Evolutionary conservation across 2,113 vertebrate species (phyloP).

Genomic region (Pterocles orientalis): DNA sequence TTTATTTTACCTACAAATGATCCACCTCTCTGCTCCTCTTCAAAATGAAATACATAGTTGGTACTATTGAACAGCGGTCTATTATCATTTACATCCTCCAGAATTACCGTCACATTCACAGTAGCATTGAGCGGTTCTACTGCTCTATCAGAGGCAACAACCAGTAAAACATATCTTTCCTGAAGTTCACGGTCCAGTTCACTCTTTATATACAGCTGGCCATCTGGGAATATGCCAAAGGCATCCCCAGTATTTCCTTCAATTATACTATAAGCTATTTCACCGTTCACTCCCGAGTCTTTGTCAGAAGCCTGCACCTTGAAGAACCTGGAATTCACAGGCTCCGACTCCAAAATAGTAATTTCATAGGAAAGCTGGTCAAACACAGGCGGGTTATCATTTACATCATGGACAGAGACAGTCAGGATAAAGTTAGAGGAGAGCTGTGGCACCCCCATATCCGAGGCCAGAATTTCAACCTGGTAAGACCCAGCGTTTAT

Average conservation of each 20-base stretch:
- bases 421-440: constrained; percentile 88
- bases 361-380: constrained; percentile 97
- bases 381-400: constrained; percentile 94
- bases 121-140: constrained; percentile 90
- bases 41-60: constrained; percentile 94
- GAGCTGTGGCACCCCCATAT: constrained; percentile 89
- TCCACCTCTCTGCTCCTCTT: constrained; percentile 91
- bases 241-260: constrained; percentile 89
- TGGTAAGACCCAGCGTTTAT: constrained; percentile 90
- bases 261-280: constrained; percentile 90
- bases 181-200: constrained; percentile 95
- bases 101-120: constrained; percentile 89
- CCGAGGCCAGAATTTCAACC: constrained; percentile 88
- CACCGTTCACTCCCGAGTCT: constrained; percentile 93
- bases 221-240: constrained; percentile 97
- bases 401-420: constrained; percentile 93
- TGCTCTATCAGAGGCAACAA: constrained; percentile 89
- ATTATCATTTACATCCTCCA: constrained; percentile 97
- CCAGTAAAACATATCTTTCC: constrained; percentile 86
- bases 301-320: constrained; percentile 92
- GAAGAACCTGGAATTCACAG: constrained; percentile 96
- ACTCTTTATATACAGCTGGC: constrained; percentile 93
- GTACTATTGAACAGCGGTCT: constrained; percentile 96
- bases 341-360: constrained; percentile 89
- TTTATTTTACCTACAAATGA: constrained; percentile 87